Base-by-base conservation (phyloP, 2,888 invertebrate genomes). In the Cryptus armator region DNA sequence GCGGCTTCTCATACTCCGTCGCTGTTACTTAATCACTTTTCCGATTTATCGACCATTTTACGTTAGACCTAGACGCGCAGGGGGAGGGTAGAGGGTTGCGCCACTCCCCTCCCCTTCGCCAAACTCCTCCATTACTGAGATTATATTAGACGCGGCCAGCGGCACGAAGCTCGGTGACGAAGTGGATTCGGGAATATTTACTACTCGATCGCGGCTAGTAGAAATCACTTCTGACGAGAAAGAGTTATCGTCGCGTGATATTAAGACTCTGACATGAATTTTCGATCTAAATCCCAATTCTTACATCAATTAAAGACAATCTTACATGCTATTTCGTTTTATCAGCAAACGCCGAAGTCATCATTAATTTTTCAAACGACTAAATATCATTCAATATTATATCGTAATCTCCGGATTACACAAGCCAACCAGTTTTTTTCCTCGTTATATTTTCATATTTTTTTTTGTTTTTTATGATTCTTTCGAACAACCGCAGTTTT, bases 1-100 rank as follows among this genome's bases (percentile, higher is more conserved):
- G 56, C 29, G 6, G 46, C 14, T 56, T 32, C 80, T 44, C 74
- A 51, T 51, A 37, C 79, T 53, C 62, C 64, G 9, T 32, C 51
- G 74, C 64, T 37, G 64, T 70, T 72, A 74, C 74, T 81, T 81
- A 74, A 81, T 81, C 80, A 81, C 80, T 74, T 81, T 81, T 81
- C 80, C 80, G 74, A 81, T 81, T 81, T 81, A 81, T 81, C 72
- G 74, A 81, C 74, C 72, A 74, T 74, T 81, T 74, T 56, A 74
- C 80, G 80, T 74, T 67, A 43, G 56, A 66, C 53, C 66, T 64
- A 53, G 24, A 70, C 71, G 53, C 53, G 71, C 29, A 59, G 32
- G 4, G 53, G 53, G 0, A 9, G 19, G 10, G 53, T 53, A 7
- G 75, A 24, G 43, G 46, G 12, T 3, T 2, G 14, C 16, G 19